These are phyloP conservation scores for Sebastes itinus DNA, from an alignment of 2,797 vertebrate genomes.

Conservation along the genomic window DNA sequence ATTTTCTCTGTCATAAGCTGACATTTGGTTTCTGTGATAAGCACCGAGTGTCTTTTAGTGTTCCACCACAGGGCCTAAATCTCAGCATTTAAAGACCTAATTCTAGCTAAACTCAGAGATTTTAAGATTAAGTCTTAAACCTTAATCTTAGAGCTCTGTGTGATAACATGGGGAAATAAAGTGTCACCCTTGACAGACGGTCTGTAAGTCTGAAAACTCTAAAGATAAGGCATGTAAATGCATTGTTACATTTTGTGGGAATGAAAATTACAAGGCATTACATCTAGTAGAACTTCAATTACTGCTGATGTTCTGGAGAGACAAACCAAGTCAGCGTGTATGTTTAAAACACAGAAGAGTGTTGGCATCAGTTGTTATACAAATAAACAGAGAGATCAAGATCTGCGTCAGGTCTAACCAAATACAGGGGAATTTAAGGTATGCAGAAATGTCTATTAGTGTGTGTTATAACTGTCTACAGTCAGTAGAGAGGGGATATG, in stretches of 20 bases:
- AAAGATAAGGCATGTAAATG: background rate
- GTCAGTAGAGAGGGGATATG: background rate
- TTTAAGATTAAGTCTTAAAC: constrained; percentile 12
- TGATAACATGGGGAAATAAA: background rate
- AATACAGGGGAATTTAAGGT: background rate
- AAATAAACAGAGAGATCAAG: background rate
- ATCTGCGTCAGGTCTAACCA: background rate
- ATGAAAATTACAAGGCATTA: background rate
- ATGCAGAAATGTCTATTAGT: background rate
- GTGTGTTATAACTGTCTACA: background rate
- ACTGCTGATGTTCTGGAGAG: background rate
- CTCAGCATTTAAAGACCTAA: constrained; percentile 21
- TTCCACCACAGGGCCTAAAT: background rate
- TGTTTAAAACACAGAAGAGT: background rate
- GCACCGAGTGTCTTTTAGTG: background rate
- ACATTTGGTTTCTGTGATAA: background rate
- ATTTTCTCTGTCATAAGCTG: background rate
- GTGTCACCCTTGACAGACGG: background rate
- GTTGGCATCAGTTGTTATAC: background rate
- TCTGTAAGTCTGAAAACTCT: background rate
- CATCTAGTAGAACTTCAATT: background rate
- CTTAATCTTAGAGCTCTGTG: constrained; percentile 5
- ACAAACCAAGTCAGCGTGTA: background rate
- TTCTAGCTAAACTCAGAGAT: background rate
- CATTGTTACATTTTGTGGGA: background rate